Evolutionary conservation across 2,888 invertebrate genomes (phyloP), one percentile per base, ranked within the genome.

Genomic region (Protophormia terraenovae): DNA sequence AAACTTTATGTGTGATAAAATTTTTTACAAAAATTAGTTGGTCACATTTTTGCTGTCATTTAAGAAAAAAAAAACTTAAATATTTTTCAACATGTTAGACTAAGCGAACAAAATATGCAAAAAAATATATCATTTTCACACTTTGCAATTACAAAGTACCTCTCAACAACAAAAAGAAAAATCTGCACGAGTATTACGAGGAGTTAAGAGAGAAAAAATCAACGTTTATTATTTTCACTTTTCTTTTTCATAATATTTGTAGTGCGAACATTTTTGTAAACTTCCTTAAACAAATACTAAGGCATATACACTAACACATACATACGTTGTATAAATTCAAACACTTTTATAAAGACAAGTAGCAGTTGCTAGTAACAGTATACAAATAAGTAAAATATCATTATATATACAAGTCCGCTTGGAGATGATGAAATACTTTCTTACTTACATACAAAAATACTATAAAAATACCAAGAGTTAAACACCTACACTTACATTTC

Each of bases 41-140:
- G 53, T 76, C 35, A 12, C 38, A 16, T 50, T 50, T 14, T 10
- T 45, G 47, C 12, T 19, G 29, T 10, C 29, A n/a, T 47, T 14
- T 32, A 12, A 55, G 7, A 76, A 64, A 32, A 8, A 19, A 3
- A 38, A 64, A 14, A 58, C 14, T 27, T 16, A 77, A 67, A 58
- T 58, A 14, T 35, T 24, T n/a, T n/a, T 16, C 53, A 64, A 66
- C n/a, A 22, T 47, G 32, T 60, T 53, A 75, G 22, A 32, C 14
- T 41, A 53, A 53, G 24, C 32, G 14, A 50, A 27, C 64, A 55
- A 77, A 58, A 16, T 69, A 47, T 77, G 69, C 14, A 7, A 71
- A 32, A 50, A 69, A 69, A 78, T 78, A 78, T 60, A 78, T 69
- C 69, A 78, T 78, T 78, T 78, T 69, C 67, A 78, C 78, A 69